phyloP scores from a whole-genome alignment of 30 jellyfish, hydroid and myxozoan species.

The Turritopsis rubra region DNA sequence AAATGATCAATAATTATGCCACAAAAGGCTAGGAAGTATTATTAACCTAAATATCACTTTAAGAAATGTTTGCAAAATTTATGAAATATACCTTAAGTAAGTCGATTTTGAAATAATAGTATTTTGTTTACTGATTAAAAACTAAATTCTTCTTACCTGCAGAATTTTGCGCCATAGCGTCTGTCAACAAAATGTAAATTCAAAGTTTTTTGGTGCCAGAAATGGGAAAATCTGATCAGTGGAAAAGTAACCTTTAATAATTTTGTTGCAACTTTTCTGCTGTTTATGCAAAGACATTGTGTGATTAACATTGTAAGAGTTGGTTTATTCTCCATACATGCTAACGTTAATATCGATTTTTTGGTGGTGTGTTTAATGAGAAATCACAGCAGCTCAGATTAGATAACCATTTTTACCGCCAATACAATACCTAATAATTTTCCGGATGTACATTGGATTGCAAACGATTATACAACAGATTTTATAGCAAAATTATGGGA shows the following conservation, averaged over 20 bases:
- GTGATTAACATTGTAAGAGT: too few relatives aligned
- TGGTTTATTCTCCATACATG: not conserved
- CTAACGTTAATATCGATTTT: not conserved
- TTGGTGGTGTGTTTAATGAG: not conserved
- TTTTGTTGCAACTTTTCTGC: too few relatives aligned
- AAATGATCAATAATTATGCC: not conserved
- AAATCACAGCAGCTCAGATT: not conserved
- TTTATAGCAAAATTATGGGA: not conserved
- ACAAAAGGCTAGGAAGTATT: too few relatives aligned
- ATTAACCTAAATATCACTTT: too few relatives aligned
- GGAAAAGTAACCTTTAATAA: too few relatives aligned
- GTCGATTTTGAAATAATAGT: not conserved
- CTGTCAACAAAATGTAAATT: conserved; percentile 24
- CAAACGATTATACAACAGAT: not conserved
- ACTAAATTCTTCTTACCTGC: not conserved
- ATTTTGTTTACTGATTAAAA: not conserved
- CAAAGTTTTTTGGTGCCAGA: too few relatives aligned
- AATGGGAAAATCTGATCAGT: too few relatives aligned
- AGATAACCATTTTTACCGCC: not conserved
- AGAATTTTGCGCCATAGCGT: conserved; percentile 22
- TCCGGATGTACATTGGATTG: not conserved
- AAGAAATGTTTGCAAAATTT: not conserved
- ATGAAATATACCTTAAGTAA: not conserved
- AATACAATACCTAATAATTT: too few relatives aligned
- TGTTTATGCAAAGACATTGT: too few relatives aligned